These are phyloP conservation scores for Ferrisia virgata DNA, from an alignment of 2,888 invertebrate species.

Conservation along the genomic window DNA sequence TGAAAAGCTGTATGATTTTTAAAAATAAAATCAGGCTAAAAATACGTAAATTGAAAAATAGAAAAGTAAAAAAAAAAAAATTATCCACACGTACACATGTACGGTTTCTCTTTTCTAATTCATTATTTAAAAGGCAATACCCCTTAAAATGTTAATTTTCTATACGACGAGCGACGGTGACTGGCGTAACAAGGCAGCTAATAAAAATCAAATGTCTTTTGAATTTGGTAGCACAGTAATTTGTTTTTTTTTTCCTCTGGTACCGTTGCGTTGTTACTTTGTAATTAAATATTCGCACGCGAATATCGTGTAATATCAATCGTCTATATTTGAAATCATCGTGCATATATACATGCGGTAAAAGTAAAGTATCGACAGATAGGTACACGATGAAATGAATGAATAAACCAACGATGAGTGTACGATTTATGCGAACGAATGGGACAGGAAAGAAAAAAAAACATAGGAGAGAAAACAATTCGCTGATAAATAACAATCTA, in stretches of 20 bases:
- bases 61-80: not conserved
- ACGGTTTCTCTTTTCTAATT: not conserved
- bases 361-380: too few species aligned
- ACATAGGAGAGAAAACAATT: not conserved
- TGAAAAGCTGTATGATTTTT: not conserved
- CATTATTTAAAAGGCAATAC: not conserved
- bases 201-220: slow-evolving; percentile 27
- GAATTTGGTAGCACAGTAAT: not conserved
- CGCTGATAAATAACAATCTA: slow-evolving; percentile 28
- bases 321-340: not conserved
- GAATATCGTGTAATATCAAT: slow-evolving; percentile 16
- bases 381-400: not conserved
- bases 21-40: too few species aligned
- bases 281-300: slow-evolving; percentile 31
- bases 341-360: too few species aligned
- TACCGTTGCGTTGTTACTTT: not conserved
- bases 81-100: not conserved
- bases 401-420: not conserved
- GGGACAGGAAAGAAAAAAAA: not conserved
- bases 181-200: not conserved
- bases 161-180: too few species aligned
- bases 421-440: too few species aligned
- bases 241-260: not conserved
- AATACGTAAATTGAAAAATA: not conserved
- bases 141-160: slow-evolving; percentile 14